These are phyloP conservation scores for Nomada ferruginata DNA, from an alignment of 2,888 invertebrate genomes.

Conservation along the genomic window DNA sequence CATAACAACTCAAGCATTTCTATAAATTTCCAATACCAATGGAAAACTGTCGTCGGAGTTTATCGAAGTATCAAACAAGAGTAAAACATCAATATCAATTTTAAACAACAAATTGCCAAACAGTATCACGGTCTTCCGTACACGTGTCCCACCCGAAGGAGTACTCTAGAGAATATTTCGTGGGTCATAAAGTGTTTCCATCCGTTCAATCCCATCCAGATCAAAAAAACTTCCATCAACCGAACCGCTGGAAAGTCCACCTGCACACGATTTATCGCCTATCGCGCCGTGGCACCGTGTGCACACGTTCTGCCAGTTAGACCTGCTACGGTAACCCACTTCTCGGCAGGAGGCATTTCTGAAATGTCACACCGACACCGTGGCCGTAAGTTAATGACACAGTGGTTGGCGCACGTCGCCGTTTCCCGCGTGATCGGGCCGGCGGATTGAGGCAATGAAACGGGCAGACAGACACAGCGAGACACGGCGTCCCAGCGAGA, in stretches of 20 bases:
- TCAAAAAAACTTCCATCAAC: conserved; percentile 1
- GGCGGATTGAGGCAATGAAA: background rate
- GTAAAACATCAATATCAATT: too few relatives aligned
- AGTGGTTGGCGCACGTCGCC: conserved; percentile 50
- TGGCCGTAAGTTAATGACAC: conserved; percentile 60
- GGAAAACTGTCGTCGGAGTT: too few relatives aligned
- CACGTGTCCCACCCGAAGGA: too few relatives aligned
- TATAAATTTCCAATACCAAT: too few relatives aligned
- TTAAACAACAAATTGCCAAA: too few relatives aligned
- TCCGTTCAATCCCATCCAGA: too few relatives aligned
- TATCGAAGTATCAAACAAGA: too few relatives aligned
- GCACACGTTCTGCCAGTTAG: conserved; percentile 32
- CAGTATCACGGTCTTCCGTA: too few relatives aligned
- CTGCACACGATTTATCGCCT: conserved; percentile 34
- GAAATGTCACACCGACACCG: conserved; percentile 63
- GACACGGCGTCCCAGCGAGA: conserved; percentile 7
- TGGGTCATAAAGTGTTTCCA: too few relatives aligned
- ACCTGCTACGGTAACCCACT: conserved; percentile 62
- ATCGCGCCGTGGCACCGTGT: conserved; percentile 9
- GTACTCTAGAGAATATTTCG: too few relatives aligned
- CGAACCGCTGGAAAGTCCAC: conserved; percentile 26
- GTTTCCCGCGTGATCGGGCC: conserved; percentile 17
- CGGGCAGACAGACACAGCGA: background rate
- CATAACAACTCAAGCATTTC: too few relatives aligned
- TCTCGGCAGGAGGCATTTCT: conserved; percentile 59